Evolutionary conservation across 2,888 invertebrate species (phyloP).

Genomic region (Synergus laeviventris): DNA sequence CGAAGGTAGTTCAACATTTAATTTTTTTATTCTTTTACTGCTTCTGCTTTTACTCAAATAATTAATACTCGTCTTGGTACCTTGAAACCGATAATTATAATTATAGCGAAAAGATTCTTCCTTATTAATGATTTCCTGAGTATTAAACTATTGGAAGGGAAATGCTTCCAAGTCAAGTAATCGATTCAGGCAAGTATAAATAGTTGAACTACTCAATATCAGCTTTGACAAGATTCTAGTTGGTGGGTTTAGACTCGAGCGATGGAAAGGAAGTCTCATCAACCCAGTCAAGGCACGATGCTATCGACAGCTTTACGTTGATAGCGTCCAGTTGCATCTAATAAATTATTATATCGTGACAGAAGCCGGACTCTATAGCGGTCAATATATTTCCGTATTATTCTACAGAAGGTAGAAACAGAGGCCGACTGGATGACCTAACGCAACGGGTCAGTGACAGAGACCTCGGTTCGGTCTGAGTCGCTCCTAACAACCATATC

Average conservation of each 20-base stretch:
- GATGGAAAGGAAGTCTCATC: conserved; percentile 18
- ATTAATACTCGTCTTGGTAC: not conserved
- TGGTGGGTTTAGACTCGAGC: conserved; percentile 17
- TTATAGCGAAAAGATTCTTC: not conserved
- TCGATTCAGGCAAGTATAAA: not conserved
- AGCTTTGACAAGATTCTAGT: conserved; percentile 17
- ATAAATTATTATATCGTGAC: conserved; percentile 39
- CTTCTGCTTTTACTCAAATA: not conserved
- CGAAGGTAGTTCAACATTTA: not conserved
- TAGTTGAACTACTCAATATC: conserved; percentile 26
- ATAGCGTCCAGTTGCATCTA: conserved; percentile 29
- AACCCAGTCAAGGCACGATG: conserved; percentile 3
- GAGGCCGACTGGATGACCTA: conserved; percentile 54
- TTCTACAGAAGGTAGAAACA: conserved; percentile 43
- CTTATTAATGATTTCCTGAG: conserved; percentile 7
- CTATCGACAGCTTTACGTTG: conserved; percentile 22
- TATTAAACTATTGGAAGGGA: not conserved
- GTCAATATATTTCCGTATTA: conserved; percentile 31
- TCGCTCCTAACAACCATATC: not conserved
- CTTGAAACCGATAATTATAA: conserved; percentile 3
- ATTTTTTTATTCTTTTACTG: not conserved
- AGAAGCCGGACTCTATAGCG: conserved; percentile 1
- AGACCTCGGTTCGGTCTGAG: conserved; percentile 31
- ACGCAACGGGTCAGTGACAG: conserved; percentile 54
- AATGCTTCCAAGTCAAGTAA: not conserved